Conservation (phyloP, 2,797 vertebrate genomes). For the Apogon talboti region DNA sequence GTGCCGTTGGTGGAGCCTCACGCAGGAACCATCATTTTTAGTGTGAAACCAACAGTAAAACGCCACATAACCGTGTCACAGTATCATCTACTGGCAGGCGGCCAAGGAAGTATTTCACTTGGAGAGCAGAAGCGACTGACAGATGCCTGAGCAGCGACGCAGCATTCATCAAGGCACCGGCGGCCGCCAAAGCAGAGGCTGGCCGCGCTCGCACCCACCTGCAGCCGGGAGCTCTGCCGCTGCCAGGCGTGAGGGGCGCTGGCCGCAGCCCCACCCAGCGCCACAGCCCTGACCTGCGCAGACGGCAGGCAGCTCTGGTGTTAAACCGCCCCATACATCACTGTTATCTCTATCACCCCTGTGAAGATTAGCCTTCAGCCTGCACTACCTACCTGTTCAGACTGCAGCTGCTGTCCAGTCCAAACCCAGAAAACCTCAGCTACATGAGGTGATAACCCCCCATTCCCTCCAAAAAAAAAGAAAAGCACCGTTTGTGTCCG, state of each 20-base stretch:
- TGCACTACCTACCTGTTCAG: conserved; percentile 49
- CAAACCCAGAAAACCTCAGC: conserved; percentile 27
- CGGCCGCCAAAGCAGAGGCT: conserved; percentile 48
- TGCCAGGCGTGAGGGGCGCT: conserved; percentile 54
- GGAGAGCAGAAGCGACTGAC: conserved; percentile 62
- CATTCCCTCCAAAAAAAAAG: no score
- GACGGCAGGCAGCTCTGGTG: conserved; percentile 77
- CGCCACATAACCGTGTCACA: conserved; percentile 2
- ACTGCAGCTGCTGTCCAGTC: conserved; percentile 32
- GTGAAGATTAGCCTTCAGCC: conserved; percentile 77
- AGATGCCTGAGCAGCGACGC: conserved; percentile 63
- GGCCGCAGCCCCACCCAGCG: conserved; percentile 60
- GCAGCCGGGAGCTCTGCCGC: conserved; percentile 65
- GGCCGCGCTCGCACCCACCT: conserved; percentile 49
- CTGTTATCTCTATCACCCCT: conserved; percentile 77
- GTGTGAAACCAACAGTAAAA: no score
- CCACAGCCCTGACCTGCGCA: conserved; percentile 70
- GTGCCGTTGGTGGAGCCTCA: no score
- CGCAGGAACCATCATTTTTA: no score
- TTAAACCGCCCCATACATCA: conserved; percentile 80
- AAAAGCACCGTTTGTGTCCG: neutral
- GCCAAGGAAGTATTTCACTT: conserved; percentile 62
- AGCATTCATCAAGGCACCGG: conserved; percentile 68
- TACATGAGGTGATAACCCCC: conserved; percentile 42
- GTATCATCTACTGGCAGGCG: conserved; percentile 37